phyloP scores from a whole-genome alignment of 2,797 vertebrate species.

The Acanthopagrus latus region DNA sequence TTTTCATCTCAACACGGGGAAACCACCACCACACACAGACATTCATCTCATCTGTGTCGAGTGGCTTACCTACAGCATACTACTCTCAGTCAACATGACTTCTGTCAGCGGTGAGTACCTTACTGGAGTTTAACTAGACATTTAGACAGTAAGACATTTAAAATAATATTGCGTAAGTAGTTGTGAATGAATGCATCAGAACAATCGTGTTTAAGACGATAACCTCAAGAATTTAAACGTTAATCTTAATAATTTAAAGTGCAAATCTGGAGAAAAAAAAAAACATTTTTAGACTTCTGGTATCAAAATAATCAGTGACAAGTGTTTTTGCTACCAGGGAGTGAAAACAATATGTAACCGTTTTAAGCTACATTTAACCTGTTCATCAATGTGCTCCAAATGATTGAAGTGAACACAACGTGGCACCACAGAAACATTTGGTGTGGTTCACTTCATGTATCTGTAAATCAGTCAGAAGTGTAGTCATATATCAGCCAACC shows the following conservation, averaged over 20 bases:
- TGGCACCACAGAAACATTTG: background rate
- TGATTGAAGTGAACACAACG: background rate
- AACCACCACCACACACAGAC: constrained; percentile 56
- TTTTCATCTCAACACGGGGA: constrained; percentile 44
- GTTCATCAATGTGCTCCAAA: background rate
- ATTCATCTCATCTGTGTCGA: constrained; percentile 1
- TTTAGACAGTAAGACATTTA: background rate
- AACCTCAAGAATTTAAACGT: background rate
- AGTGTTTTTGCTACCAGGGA: background rate
- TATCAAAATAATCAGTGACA: background rate
- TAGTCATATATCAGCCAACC: background rate
- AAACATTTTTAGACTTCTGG: background rate
- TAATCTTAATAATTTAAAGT: background rate
- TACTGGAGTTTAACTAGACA: background rate
- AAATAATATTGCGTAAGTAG: background rate
- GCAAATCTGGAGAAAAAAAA: background rate
- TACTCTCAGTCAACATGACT: constrained; percentile 56
- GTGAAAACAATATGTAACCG: background rate
- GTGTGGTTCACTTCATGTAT: background rate
- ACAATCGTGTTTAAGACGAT: background rate
- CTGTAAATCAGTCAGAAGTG: background rate
- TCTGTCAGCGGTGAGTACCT: constrained; percentile 67
- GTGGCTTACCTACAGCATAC: constrained; percentile 15
- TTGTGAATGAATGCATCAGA: constrained; percentile 1
- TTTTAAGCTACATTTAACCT: background rate